Percentiles rank a stretch among this genome's conserved stretches.
Evolutionary conservation across 2,113 vertebrate genomes (phyloP).

Genomic region (Oncorhynchus gorbuscha): DNA sequence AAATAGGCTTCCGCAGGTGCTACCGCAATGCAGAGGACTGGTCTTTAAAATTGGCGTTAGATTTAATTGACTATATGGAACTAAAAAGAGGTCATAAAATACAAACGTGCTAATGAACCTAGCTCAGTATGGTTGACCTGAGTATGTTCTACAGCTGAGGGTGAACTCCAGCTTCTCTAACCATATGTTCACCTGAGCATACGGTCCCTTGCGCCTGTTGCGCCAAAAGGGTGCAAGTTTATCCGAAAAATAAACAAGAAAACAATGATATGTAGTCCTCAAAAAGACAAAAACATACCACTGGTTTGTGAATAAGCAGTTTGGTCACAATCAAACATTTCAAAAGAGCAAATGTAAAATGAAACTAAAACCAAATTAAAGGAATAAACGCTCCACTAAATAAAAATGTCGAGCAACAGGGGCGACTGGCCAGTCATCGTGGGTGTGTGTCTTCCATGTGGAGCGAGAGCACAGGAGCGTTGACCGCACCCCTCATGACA

Average conservation of each 20-base stretch:
- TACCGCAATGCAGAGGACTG: conserved; percentile 46
- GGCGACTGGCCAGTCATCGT: conserved; percentile 43
- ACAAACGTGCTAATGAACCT: conserved; percentile 8
- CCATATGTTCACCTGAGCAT: conserved; percentile 56
- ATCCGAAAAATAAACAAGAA: conserved; percentile 12
- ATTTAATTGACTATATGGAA: conserved; percentile 13
- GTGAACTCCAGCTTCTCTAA: conserved; percentile 27
- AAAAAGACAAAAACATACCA: background rate
- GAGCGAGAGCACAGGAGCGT: conserved; percentile 24
- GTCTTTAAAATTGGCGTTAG: conserved; percentile 21
- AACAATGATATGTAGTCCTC: conserved; percentile 27
- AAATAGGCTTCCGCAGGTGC: conserved; percentile 33
- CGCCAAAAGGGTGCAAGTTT: conserved; percentile 51
- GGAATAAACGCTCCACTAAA: conserved; percentile 4
- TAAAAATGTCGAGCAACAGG: conserved; percentile 7
- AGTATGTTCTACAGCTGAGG: conserved; percentile 57
- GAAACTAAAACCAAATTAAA: conserved; percentile 16
- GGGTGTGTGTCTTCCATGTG: background rate
- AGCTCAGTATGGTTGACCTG: conserved; percentile 57
- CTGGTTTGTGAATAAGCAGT: conserved; percentile 44
- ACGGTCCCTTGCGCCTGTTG: conserved; percentile 12
- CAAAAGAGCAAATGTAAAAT: conserved; percentile 34
- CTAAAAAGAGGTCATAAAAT: conserved; percentile 7
- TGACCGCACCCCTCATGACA: conserved; percentile 33
- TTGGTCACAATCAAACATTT: conserved; percentile 71